Evolutionary conservation across 2,113 vertebrate genomes (phyloP).

Genomic region (Penelope pileata): DNA sequence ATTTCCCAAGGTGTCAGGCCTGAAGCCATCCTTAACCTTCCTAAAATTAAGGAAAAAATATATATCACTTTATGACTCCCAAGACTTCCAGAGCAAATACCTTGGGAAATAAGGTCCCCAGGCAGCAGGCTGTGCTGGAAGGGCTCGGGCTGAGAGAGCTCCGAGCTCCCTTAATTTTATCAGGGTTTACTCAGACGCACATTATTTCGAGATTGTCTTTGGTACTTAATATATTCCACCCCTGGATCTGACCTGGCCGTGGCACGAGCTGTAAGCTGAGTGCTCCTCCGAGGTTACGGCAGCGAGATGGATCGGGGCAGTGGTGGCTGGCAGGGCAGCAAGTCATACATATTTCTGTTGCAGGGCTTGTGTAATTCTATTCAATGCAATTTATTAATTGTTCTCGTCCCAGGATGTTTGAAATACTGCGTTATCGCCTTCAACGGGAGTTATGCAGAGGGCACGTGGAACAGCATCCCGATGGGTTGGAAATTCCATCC

Average conservation of each 20-base stretch:
- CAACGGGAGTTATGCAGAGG: background rate
- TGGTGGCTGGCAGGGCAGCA: background rate
- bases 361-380: background rate
- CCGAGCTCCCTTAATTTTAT: conserved; percentile 44
- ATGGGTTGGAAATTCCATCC: background rate
- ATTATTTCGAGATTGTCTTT: conserved; percentile 12
- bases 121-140: background rate
- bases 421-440: background rate
- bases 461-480: background rate
- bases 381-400: conserved; percentile 6
- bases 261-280: conserved; percentile 46
- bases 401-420: background rate
- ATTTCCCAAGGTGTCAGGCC: background rate
- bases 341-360: background rate
- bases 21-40: background rate
- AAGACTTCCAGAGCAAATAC: background rate
- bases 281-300: conserved; percentile 44
- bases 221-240: conserved; percentile 27
- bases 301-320: background rate
- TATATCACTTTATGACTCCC: background rate
- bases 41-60: background rate
- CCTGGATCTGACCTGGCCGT: conserved; percentile 12
- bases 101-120: accelerated
- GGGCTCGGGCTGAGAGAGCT: background rate
- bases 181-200: conserved; percentile 17